Evolutionary conservation across 2,113 vertebrate genomes (phyloP).

Genomic region (Amazona guildingii): DNA sequence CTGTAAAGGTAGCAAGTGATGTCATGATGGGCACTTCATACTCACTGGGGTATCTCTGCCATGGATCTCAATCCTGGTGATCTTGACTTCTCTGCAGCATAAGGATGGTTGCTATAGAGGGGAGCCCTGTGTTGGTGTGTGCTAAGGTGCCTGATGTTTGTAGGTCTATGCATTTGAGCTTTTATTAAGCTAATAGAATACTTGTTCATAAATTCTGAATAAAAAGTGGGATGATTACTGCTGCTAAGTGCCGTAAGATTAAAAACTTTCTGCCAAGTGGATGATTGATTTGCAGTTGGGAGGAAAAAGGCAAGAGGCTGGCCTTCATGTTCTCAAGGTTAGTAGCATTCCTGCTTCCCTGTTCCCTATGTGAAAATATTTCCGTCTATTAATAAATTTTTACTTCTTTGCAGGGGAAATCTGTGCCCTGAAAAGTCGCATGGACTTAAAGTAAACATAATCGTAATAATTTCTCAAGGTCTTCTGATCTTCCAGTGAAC

Average conservation of each 20-base stretch:
- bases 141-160: constrained; percentile 10
- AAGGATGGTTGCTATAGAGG: background rate
- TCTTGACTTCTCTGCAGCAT: background rate
- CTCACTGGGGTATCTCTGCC: background rate
- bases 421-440: constrained; percentile 26
- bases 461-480: background rate
- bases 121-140: background rate
- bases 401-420: constrained; percentile 66
- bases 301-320: constrained; percentile 10
- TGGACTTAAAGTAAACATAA: constrained; percentile 1
- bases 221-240: background rate
- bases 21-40: background rate
- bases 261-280: background rate
- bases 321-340: constrained; percentile 13
- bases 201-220: constrained; percentile 5
- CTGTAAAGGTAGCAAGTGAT: background rate
- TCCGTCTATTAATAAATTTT: constrained; percentile 41
- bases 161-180: background rate
- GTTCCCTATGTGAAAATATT: background rate
- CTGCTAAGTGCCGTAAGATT: background rate
- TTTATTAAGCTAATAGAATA: constrained; percentile 4
- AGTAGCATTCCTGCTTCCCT: constrained; percentile 21
- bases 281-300: background rate
- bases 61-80: background rate
- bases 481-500: background rate